Conservation (phyloP, 2,113 vertebrate genomes). For the Columba livia region DNA sequence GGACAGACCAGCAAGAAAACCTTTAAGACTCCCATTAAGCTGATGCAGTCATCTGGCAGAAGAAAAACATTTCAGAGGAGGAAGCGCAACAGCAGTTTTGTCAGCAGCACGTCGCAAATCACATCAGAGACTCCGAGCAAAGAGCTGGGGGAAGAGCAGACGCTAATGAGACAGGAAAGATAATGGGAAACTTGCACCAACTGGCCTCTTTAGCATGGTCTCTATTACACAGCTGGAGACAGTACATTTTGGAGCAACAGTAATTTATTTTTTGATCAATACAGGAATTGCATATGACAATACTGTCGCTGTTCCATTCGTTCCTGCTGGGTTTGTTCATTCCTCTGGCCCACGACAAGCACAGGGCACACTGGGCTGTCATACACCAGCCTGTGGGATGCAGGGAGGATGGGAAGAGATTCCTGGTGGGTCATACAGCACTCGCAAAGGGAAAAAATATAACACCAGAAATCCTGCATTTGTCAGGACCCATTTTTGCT, state of each 20-base stretch:
- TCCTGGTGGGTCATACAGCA: background rate
- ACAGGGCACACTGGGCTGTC: background rate
- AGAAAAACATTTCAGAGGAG: background rate
- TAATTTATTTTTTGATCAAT: background rate
- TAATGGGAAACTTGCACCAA: background rate
- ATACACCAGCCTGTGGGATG: background rate
- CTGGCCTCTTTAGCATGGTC: background rate
- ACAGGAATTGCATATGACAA: background rate
- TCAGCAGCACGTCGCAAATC: background rate
- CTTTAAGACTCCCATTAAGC: background rate
- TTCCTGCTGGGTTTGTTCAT: background rate
- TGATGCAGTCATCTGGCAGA: background rate
- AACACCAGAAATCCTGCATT: background rate
- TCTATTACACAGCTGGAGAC: background rate
- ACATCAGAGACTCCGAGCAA: background rate
- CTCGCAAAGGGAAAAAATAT: background rate
- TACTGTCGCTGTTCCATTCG: accelerated
- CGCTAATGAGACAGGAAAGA: background rate
- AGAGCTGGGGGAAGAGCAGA: background rate
- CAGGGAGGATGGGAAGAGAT: background rate
- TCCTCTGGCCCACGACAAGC: background rate
- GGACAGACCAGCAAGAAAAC: background rate
- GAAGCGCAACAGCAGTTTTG: background rate
- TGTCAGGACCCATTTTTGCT: background rate
- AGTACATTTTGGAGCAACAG: background rate